Conservation (phyloP, 2,113 vertebrate genomes). For the Seriola quinqueradiata region DNA sequence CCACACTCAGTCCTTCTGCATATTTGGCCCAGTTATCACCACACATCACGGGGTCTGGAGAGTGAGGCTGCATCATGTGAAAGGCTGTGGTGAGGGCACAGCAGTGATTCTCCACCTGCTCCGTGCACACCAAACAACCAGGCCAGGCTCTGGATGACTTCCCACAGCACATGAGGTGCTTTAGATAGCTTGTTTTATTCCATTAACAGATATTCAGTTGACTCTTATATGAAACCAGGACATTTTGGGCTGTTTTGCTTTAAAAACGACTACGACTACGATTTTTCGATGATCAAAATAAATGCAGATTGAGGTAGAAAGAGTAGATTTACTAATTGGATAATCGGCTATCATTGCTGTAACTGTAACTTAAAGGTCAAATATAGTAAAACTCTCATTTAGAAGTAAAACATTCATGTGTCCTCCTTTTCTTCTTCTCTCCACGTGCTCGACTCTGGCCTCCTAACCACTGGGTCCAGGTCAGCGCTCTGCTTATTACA, state of each 20-base stretch:
- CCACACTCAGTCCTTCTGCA: slow-evolving; percentile 5
- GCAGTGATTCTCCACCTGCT: slow-evolving; percentile 29
- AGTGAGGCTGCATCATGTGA: slow-evolving; percentile 6
- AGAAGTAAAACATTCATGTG: neutral
- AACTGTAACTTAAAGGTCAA: too few species aligned
- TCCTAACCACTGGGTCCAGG: neutral
- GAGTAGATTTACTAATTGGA: too few species aligned
- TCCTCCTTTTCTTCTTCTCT: neutral
- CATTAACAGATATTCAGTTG: neutral
- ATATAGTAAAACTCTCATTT: too few species aligned
- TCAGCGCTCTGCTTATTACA: neutral
- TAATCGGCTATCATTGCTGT: too few species aligned
- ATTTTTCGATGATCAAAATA: neutral
- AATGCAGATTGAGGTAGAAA: neutral
- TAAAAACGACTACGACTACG: neutral
- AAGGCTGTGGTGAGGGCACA: slow-evolving; percentile 15
- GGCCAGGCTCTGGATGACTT: too few species aligned
- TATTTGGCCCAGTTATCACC: slow-evolving; percentile 7
- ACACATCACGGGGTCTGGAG: slow-evolving; percentile 14
- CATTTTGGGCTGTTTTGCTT: neutral
- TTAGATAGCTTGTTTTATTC: too few species aligned
- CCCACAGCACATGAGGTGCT: too few species aligned
- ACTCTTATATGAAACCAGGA: too few species aligned
- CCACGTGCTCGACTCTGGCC: neutral
- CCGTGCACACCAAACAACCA: neutral